Conservation (phyloP, 2,888 invertebrate species). For the Diogma glabrata region DNA sequence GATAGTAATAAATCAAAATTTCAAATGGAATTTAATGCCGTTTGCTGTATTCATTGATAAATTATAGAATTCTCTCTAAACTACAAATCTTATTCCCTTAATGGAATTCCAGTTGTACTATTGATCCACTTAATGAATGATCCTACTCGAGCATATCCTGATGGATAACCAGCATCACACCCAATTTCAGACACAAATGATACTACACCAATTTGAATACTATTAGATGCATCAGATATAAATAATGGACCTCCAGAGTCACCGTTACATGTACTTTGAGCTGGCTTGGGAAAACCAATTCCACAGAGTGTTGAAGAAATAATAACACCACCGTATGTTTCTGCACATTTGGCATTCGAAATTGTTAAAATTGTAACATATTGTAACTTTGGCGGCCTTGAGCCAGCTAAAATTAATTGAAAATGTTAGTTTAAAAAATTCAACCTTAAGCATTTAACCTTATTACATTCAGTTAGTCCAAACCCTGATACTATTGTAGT, state of each 20-base stretch:
- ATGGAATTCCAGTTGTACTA: background rate
- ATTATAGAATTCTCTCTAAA: no score
- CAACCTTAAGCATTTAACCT: background rate
- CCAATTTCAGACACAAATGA: background rate
- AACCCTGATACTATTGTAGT: background rate
- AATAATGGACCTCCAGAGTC: slow-evolving; percentile 2
- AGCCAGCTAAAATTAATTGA: background rate
- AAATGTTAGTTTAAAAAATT: background rate
- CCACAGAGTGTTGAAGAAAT: background rate
- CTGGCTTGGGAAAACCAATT: background rate
- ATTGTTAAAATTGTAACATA: slow-evolving; percentile 15
- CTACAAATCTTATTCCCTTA: no score
- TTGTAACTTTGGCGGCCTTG: background rate
- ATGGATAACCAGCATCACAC: background rate
- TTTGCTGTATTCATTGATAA: no score
- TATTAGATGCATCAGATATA: background rate
- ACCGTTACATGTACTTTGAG: background rate
- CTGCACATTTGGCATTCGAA: slow-evolving; percentile 15
- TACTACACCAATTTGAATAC: slow-evolving; percentile 1
- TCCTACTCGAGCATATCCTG: background rate
- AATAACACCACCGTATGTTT: slow-evolving; percentile 16
- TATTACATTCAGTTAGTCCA: background rate
- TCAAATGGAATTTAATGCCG: no score
- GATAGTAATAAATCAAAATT: no score
- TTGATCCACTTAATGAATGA: slow-evolving; percentile 1